Conservation (phyloP, 1,140 invertebrate genomes). For the Pseudomyrmex pallidus region DNA sequence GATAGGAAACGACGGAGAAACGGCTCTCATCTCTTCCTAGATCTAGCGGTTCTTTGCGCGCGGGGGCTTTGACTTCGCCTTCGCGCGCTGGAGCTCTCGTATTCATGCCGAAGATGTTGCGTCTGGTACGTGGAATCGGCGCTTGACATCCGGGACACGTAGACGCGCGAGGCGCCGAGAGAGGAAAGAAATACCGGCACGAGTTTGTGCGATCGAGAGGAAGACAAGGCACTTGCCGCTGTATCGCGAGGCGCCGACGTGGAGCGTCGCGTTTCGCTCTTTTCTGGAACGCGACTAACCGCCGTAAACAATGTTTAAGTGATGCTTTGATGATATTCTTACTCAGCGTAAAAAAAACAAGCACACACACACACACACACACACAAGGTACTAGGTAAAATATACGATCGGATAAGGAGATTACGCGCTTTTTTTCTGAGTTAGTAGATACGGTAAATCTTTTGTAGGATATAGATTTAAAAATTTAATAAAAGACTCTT, state of each 20-base stretch:
- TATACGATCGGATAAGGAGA: neutral
- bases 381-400: neutral
- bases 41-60: neutral
- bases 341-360: neutral
- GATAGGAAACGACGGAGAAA: constrained; percentile 31
- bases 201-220: constrained; percentile 1
- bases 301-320: neutral
- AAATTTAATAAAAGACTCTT: constrained; percentile 22
- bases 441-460: neutral
- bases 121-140: constrained; percentile 71
- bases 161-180: constrained; percentile 62
- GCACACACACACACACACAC: too few relatives aligned
- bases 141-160: constrained; percentile 79
- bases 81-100: constrained; percentile 67
- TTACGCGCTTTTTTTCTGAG: neutral
- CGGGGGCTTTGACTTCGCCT: constrained; percentile 25
- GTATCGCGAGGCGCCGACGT: constrained; percentile 19
- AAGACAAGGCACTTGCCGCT: constrained; percentile 36
- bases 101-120: constrained; percentile 66
- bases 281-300: neutral
- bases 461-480: neutral
- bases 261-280: neutral
- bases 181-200: constrained; percentile 53
- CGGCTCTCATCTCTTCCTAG: constrained; percentile 53
- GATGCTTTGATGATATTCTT: too few relatives aligned